Percentiles rank a stretch among this genome's conserved stretches.
Conservation (phyloP, 2,888 invertebrate genomes). For the Dascillus cervinus region DNA sequence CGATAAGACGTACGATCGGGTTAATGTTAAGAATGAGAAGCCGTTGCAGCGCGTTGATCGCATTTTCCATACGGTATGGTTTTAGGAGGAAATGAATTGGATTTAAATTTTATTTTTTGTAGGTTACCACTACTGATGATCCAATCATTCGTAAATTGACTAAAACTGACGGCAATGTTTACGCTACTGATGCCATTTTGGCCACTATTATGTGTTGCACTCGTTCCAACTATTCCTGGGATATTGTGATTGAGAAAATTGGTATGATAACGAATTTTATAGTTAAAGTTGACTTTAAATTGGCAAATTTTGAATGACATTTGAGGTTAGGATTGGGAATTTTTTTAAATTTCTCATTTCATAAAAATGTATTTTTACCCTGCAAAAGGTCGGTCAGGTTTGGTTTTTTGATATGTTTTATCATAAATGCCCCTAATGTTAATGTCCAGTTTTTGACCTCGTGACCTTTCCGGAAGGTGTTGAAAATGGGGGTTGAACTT, state of each 20-base stretch:
- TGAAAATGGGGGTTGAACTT: too few species aligned
- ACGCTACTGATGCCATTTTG: conserved; percentile 95
- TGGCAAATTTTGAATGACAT: neutral
- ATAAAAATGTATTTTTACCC: too few species aligned
- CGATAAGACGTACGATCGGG: conserved; percentile 93
- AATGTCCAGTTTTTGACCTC: too few species aligned
- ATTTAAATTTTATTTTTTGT: conserved; percentile 14
- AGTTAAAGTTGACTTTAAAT: too few species aligned
- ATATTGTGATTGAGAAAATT: conserved; percentile 94
- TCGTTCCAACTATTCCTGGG: conserved; percentile 97
- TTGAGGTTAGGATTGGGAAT: neutral
- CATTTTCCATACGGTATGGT: conserved; percentile 87
- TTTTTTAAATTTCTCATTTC: neutral
- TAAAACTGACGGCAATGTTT: conserved; percentile 92
- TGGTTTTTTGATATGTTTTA: too few species aligned
- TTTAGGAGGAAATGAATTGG: conserved; percentile 6
- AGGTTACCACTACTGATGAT: conserved; percentile 92
- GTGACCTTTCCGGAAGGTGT: too few species aligned
- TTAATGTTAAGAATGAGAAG: conserved; percentile 93
- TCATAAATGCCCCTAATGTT: too few species aligned
- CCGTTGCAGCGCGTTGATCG: conserved; percentile 89
- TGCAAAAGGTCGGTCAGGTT: too few species aligned
- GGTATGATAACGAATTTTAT: too few species aligned
- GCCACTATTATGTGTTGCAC: conserved; percentile 99
- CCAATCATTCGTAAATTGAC: conserved; percentile 90